Percentiles rank a stretch among this genome's conserved stretches.
Conservation (phyloP, 2,888 invertebrate genomes). For the Erebia ligea region DNA sequence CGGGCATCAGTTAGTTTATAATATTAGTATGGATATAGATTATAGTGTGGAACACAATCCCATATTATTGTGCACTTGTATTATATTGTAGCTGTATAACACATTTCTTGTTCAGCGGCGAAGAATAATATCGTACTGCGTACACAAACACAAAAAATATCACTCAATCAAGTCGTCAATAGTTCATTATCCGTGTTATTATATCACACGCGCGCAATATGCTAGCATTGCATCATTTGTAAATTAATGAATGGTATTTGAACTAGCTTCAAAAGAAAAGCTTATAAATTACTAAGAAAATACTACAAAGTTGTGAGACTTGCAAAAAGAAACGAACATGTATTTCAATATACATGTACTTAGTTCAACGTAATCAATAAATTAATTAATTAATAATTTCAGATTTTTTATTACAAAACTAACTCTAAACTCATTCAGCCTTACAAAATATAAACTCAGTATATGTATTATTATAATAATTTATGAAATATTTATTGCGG, state of each 20-base stretch:
- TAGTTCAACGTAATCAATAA: no score
- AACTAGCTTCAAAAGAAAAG: not conserved
- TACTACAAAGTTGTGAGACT: no score
- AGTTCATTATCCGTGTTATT: slow-evolving; percentile 42
- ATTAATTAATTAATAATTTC: no score
- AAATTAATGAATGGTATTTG: slow-evolving; percentile 1
- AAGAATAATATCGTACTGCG: slow-evolving; percentile 31
- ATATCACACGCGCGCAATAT: slow-evolving; percentile 41
- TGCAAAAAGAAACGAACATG: no score
- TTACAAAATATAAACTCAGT: not conserved
- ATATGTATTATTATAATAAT: not conserved
- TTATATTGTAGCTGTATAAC: no score
- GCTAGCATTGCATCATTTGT: slow-evolving; percentile 36
- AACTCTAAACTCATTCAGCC: not conserved
- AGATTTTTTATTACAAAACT: not conserved
- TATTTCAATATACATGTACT: no score
- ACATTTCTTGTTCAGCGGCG: not conserved
- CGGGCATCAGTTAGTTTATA: no score
- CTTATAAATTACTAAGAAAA: not conserved
- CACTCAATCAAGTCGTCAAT: slow-evolving; percentile 32
- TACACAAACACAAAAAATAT: slow-evolving; percentile 35
- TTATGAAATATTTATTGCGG: not conserved
- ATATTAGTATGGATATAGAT: no score
- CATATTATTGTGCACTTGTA: not conserved
- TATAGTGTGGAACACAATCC: not conserved